Percentiles rank a stretch among this genome's conserved stretches.
phyloP scores from a whole-genome alignment of 2,113 vertebrate genomes.

The Misgurnus anguillicaudatus region DNA sequence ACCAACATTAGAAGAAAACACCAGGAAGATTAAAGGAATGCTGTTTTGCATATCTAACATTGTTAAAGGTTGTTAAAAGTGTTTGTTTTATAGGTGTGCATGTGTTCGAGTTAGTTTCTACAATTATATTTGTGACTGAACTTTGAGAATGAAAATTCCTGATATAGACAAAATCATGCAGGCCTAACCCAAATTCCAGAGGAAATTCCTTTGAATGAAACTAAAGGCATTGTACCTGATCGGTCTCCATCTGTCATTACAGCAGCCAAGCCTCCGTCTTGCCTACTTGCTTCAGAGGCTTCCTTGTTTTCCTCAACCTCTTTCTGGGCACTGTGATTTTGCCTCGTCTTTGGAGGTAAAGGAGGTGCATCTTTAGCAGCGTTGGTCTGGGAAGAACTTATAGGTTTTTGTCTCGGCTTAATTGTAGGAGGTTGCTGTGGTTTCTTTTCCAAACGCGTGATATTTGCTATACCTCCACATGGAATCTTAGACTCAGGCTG shows the following conservation, averaged over 20 bases:
- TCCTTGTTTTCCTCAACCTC: slow-evolving; percentile 1
- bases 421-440: slow-evolving; percentile 55
- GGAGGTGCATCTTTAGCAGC: slow-evolving; percentile 28
- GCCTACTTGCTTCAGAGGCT: background rate
- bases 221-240: slow-evolving; percentile 64
- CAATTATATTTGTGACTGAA: too few species aligned
- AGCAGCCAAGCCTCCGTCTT: background rate
- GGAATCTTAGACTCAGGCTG: slow-evolving; percentile 37
- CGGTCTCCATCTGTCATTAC: slow-evolving; percentile 48
- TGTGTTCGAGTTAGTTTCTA: too few species aligned
- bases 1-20: background rate
- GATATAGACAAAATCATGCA: too few species aligned
- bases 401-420: slow-evolving; percentile 48
- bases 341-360: slow-evolving; percentile 52
- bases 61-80: too few species aligned
- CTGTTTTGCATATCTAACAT: background rate
- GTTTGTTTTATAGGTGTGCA: too few species aligned
- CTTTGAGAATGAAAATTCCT: too few species aligned
- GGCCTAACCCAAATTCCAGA: background rate
- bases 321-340: slow-evolving; percentile 11
- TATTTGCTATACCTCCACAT: background rate
- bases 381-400: background rate
- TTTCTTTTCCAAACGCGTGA: background rate
- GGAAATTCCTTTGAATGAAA: background rate
- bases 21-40: background rate